A percentile compares a stretch with the other conserved stretches of the same genome.
phyloP scores from a whole-genome alignment of 2,797 vertebrate genomes.

The Poecilia wingei region DNA sequence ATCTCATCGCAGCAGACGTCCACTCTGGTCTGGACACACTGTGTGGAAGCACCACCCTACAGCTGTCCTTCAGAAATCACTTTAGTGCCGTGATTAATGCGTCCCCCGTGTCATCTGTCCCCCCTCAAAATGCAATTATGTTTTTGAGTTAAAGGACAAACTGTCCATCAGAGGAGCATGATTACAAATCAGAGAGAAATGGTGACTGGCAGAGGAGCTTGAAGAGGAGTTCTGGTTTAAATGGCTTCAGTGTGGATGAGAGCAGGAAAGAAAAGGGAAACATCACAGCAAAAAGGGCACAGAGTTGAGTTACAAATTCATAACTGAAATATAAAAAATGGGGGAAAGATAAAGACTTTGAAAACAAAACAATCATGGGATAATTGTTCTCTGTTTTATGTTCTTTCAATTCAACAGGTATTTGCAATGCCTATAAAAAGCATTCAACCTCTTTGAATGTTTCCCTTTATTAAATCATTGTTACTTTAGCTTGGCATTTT shows the following conservation, averaged over 20 bases:
- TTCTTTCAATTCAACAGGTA: not conserved
- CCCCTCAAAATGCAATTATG: slow-evolving; percentile 77
- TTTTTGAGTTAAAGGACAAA: slow-evolving; percentile 66
- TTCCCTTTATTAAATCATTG: not conserved
- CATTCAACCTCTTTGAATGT: not conserved
- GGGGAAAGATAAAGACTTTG: not conserved
- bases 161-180: slow-evolving; percentile 46
- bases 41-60: slow-evolving; percentile 40
- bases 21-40: slow-evolving; percentile 23
- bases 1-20: slow-evolving; percentile 55
- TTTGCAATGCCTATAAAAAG: not conserved
- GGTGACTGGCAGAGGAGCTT: slow-evolving; percentile 36
- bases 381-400: not conserved
- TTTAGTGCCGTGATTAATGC: slow-evolving; percentile 76
- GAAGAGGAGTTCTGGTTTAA: not conserved
- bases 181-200: slow-evolving; percentile 57
- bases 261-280: not conserved
- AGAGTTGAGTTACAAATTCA: slow-evolving; percentile 4
- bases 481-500: not conserved
- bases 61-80: slow-evolving; percentile 69
- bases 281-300: not conserved
- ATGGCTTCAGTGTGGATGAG: not conserved
- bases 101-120: slow-evolving; percentile 49
- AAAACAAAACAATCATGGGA: not conserved
- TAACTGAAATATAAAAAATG: not conserved